Conservation (phyloP, 2,888 invertebrate species). For the Diaphora mendica region DNA sequence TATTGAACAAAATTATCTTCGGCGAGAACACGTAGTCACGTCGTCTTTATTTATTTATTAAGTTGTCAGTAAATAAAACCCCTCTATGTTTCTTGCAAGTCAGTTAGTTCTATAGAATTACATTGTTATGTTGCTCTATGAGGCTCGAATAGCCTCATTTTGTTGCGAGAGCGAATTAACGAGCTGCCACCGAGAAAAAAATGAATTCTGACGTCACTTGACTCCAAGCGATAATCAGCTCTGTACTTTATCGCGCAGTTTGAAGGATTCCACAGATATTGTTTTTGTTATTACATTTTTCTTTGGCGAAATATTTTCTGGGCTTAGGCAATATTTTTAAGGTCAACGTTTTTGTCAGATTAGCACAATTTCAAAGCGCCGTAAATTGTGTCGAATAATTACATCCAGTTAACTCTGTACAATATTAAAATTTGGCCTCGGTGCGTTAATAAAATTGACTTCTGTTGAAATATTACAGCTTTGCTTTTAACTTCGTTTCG, state of each 20-base stretch:
- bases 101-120: constrained; percentile 61
- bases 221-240: constrained; percentile 65
- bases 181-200: constrained; percentile 61
- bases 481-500: constrained; percentile 30
- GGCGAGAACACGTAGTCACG: constrained; percentile 7
- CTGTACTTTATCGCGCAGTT: constrained; percentile 63
- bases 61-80: constrained; percentile 39
- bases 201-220: constrained; percentile 70
- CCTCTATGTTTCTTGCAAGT: constrained; percentile 58
- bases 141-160: constrained; percentile 68
- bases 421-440: constrained; percentile 46
- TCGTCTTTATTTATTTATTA: constrained; percentile 35
- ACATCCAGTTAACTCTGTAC: constrained; percentile 40
- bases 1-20: constrained; percentile 15
- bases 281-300: constrained; percentile 60
- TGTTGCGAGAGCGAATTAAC: constrained; percentile 66
- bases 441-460: constrained; percentile 37
- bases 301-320: constrained; percentile 36
- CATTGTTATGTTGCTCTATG: constrained; percentile 59
- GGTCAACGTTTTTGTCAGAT: constrained; percentile 48
- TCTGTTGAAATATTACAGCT: constrained; percentile 29
- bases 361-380: constrained; percentile 43
- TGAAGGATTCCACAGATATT: constrained; percentile 59
- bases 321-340: constrained; percentile 41
- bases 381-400: constrained; percentile 50